Base-by-base conservation (phyloP, 2,888 invertebrate species). In the Euclidia mi region DNA sequence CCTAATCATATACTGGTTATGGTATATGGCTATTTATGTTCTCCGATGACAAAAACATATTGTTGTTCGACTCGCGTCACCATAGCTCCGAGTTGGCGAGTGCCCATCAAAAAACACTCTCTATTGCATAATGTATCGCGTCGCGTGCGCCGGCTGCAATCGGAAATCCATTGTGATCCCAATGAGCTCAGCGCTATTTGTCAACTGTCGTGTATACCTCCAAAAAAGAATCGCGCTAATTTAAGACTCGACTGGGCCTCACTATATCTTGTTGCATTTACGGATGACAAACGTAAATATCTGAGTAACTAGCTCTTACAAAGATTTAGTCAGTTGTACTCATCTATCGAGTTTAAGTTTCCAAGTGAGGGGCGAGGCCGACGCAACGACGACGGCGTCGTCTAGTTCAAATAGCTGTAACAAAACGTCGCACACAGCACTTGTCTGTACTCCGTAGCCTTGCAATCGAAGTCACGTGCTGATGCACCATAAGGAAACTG, bases 131-230 rank as follows among this genome's bases (percentile, higher is more conserved):
- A 77, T 69, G 49, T 67, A 68, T 53, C 46, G 68, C 51, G 46
- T 53, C 46, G 68, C 51, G 46, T 53, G 58, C 59, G 62, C 56
- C 53, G 61, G 59, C 50, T 57, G 52, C 70, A 65, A 68, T 81
- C 70, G 75, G 71, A 73, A 78, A 75, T 66, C 71, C 71, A 78
- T 78, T 78, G 71, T 59, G 62, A 57, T 71, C 53, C 47, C 60
- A 73, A 65, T 67, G 65, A 62, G 65, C 49, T 56, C 61, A 56
- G 44, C 52, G 55, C 52, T 50, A 66, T 71, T 74, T 65, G 52
- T 69, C 71, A 63, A 66, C 69, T 68, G 65, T 58, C 63, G 51
- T 61, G 48, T 62, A 67, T 71, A 59, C 37, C 38, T 65, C 44
- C 43, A 65, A 63, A 65, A 68, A 56, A 53, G 45, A 55, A 48